phyloP scores from a whole-genome alignment of 2,797 vertebrate genomes.

The Xerus rutilus region DNA sequence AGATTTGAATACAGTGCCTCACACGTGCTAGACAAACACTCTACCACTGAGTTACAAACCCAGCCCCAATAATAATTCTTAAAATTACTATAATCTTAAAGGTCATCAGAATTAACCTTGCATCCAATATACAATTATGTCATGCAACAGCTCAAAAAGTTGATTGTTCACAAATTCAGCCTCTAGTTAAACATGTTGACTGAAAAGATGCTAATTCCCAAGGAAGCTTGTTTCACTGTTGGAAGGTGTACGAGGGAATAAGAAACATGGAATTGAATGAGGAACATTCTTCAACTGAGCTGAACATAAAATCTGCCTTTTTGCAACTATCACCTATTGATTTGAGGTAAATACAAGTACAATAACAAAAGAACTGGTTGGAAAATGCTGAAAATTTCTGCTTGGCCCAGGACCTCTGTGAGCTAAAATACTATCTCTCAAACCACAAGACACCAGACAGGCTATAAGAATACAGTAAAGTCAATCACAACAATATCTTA shows the following conservation, averaged over 20 bases:
- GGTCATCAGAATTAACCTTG: background rate
- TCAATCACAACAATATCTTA: background rate
- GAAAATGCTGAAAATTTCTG: background rate
- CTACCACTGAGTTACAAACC: too few species aligned
- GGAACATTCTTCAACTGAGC: background rate
- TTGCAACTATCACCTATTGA: background rate
- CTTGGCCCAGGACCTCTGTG: background rate
- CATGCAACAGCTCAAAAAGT: background rate
- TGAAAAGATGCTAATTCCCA: background rate
- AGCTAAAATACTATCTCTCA: background rate
- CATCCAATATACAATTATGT: background rate
- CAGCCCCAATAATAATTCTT: background rate
- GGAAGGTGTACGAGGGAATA: background rate
- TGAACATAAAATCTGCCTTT: background rate
- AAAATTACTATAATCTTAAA: background rate
- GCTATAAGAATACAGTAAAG: background rate
- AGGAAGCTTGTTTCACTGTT: background rate
- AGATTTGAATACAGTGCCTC: too few species aligned
- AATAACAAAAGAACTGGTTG: background rate
- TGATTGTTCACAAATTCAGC: constrained; percentile 15
- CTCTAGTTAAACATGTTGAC: background rate
- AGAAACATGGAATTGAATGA: background rate
- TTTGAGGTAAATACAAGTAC: background rate
- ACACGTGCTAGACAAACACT: too few species aligned
- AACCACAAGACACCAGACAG: background rate